phyloP scores from a whole-genome alignment of 2,797 vertebrate genomes.

The Thunnus albacares region DNA sequence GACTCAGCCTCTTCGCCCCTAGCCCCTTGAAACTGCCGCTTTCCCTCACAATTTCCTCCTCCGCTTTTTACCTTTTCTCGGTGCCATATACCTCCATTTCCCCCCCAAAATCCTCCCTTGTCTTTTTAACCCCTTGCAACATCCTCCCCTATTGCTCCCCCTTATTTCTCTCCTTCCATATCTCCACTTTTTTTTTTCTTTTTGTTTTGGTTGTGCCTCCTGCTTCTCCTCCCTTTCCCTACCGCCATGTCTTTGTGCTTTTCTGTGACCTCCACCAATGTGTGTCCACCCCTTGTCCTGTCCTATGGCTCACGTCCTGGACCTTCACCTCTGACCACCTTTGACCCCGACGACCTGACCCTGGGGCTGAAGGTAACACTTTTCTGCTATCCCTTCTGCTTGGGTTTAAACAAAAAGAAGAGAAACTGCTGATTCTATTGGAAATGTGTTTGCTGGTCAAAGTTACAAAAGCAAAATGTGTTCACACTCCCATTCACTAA shows the following conservation, averaged over 20 bases:
- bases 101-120: slow-evolving; percentile 38
- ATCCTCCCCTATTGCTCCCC: slow-evolving; percentile 45
- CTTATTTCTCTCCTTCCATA: slow-evolving; percentile 42
- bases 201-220: slow-evolving; percentile 41
- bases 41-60: slow-evolving; percentile 62
- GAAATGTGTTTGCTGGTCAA: slow-evolving; percentile 80
- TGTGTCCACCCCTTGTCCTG: slow-evolving; percentile 81
- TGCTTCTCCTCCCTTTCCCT: slow-evolving; percentile 36
- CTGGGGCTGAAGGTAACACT: slow-evolving; percentile 86
- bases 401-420: slow-evolving; percentile 67
- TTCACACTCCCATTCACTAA: slow-evolving; percentile 76
- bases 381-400: slow-evolving; percentile 81
- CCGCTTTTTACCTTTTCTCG: slow-evolving; percentile 70
- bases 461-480: slow-evolving; percentile 63
- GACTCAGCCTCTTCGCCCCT: slow-evolving; percentile 70
- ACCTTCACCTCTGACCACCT: slow-evolving; percentile 82
- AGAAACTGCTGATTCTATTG: slow-evolving; percentile 62
- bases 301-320: slow-evolving; percentile 84
- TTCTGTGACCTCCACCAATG: slow-evolving; percentile 76
- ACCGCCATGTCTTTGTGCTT: slow-evolving; percentile 73
- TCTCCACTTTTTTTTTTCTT: slow-evolving; percentile 41
- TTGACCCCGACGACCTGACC: slow-evolving; percentile 77
- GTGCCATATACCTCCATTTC: slow-evolving; percentile 62
- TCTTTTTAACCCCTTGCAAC: slow-evolving; percentile 53
- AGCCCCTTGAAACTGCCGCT: slow-evolving; percentile 61